phyloP scores from a whole-genome alignment of 2,797 vertebrate species.

The Vespertilio murinus region DNA sequence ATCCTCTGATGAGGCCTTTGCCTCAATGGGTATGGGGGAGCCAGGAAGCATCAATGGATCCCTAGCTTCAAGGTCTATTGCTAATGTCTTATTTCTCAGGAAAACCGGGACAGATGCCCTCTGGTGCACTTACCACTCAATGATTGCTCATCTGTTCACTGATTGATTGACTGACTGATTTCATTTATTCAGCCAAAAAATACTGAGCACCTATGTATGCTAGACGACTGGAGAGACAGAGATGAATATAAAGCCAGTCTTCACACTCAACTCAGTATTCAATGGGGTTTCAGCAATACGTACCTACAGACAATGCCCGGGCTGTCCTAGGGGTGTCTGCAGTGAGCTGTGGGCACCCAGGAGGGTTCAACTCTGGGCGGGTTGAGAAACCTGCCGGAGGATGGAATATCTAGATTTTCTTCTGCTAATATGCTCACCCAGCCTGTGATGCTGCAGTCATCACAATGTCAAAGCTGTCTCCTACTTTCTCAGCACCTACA shows the following conservation, averaged over 20 bases:
- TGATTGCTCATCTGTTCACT: not conserved
- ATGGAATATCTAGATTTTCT: not conserved
- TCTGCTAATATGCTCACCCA: not conserved
- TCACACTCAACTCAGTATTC: not conserved
- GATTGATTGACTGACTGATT: not conserved
- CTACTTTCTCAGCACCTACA: not conserved
- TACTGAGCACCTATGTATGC: not conserved
- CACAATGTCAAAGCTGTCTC: not conserved
- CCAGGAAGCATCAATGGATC: not conserved
- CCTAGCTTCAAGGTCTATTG: not conserved
- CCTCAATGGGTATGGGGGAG: not conserved
- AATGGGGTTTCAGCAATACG: not conserved
- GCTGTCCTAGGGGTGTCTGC: not conserved
- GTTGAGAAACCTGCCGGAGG: not conserved
- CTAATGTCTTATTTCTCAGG: not conserved
- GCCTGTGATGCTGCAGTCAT: not conserved
- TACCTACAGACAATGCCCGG: not conserved
- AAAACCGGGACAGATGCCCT: not conserved
- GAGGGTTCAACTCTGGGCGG: not conserved
- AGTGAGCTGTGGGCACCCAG: not conserved
- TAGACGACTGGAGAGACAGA: not conserved
- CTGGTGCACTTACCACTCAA: not conserved
- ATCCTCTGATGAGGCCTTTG: not conserved
- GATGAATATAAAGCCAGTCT: not conserved
- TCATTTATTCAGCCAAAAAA: not conserved